These are phyloP conservation scores for Malaclemys terrapin DNA, from an alignment of 2,113 vertebrate species.

Conservation along the genomic window DNA sequence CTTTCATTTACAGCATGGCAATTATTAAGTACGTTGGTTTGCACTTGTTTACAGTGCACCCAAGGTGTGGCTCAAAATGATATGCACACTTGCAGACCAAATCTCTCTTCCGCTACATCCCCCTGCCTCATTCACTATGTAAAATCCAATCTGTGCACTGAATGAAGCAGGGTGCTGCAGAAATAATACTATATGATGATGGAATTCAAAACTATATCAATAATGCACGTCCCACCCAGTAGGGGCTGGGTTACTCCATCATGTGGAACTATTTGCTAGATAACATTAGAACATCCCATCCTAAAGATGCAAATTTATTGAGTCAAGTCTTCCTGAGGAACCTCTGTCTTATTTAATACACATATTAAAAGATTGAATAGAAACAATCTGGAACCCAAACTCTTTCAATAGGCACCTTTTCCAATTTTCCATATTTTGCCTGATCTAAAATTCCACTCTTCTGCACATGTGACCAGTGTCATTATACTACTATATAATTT, in stretches of 20 bases:
- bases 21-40: background rate
- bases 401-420: background rate
- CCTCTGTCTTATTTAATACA: fast-evolving
- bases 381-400: background rate
- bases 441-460: background rate
- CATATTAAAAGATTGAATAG: fast-evolving
- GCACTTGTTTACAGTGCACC: background rate
- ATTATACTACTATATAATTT: background rate
- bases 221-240: background rate
- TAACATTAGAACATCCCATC: no score
- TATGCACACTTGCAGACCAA: background rate
- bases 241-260: background rate
- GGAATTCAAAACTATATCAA: background rate
- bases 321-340: background rate
- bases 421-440: background rate
- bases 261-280: background rate
- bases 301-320: background rate
- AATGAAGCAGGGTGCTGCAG: background rate
- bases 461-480: background rate
- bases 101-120: background rate
- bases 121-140: background rate
- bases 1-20: background rate
- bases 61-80: background rate
- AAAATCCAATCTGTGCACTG: background rate
- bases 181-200: background rate